Conservation (phyloP, 2,888 invertebrate species). For the Watsonalla cultraria region DNA sequence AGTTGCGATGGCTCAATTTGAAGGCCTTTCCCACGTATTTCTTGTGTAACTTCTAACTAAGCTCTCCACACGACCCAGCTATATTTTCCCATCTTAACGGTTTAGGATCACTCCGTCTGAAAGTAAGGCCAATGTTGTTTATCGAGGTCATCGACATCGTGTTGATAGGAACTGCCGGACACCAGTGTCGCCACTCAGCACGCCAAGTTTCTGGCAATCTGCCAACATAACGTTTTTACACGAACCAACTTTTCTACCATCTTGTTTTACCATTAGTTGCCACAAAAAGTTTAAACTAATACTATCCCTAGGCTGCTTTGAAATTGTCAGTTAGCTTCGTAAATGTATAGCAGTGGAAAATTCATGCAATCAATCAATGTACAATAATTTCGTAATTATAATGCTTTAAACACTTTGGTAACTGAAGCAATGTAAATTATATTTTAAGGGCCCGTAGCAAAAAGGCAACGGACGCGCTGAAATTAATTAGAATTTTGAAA, state of each 20-base stretch:
- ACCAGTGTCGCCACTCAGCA: slow-evolving; percentile 16
- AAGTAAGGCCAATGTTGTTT: neutral
- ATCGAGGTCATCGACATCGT: slow-evolving; percentile 15
- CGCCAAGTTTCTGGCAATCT: slow-evolving; percentile 16
- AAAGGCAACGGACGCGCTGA: too few relatives aligned
- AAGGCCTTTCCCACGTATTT: too few relatives aligned
- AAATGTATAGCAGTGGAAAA: neutral
- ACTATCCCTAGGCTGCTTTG: slow-evolving; percentile 21
- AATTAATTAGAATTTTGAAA: too few relatives aligned
- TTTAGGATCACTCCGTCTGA: neutral
- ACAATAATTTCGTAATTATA: too few relatives aligned
- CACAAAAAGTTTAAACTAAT: slow-evolving; percentile 34
- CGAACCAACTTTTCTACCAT: slow-evolving; percentile 33
- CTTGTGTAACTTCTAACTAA: too few relatives aligned
- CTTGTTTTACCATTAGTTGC: slow-evolving; percentile 30
- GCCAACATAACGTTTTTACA: slow-evolving; percentile 26
- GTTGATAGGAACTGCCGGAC: slow-evolving; percentile 19
- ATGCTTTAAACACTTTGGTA: too few relatives aligned
- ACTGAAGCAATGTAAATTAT: too few relatives aligned
- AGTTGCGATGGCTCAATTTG: too few relatives aligned
- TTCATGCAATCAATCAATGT: neutral
- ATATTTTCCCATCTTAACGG: neutral
- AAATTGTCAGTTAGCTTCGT: slow-evolving; percentile 8
- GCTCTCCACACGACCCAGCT: neutral
- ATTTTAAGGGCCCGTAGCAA: too few relatives aligned